Evolutionary conservation across 2,797 vertebrate species (phyloP).

Genomic region (Ispidina lecontei): DNA sequence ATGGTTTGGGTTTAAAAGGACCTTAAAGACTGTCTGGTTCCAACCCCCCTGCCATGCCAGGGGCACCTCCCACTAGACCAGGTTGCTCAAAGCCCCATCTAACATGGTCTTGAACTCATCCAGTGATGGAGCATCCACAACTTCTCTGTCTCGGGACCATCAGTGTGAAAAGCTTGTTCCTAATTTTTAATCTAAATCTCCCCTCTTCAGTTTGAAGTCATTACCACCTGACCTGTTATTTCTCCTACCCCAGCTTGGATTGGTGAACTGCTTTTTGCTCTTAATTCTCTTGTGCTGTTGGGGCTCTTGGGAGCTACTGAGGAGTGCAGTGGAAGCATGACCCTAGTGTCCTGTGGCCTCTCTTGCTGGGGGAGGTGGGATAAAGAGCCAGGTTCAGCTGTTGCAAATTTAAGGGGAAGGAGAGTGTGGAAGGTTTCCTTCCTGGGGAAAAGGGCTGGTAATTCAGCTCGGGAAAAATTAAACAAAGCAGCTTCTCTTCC

Average conservation of each 20-base stretch:
- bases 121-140: not conserved
- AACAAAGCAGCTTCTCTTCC: slow-evolving; percentile 36
- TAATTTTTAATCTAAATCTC: not conserved
- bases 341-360: not conserved
- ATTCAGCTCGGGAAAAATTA: not conserved
- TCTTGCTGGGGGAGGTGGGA: not conserved
- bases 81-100: not conserved
- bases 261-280: not conserved
- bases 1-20: not conserved
- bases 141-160: not conserved
- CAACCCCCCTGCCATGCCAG: not conserved
- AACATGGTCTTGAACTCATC: not conserved
- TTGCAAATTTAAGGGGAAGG: not conserved
- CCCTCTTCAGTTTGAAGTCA: not conserved
- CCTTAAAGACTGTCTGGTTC: not conserved
- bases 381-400: not conserved
- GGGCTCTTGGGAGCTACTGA: not conserved
- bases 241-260: not conserved
- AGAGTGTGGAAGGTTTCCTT: slow-evolving; percentile 16
- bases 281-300: fast-evolving
- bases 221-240: not conserved
- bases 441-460: slow-evolving; percentile 45
- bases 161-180: not conserved
- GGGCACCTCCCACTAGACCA: not conserved
- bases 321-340: not conserved